Base-by-base conservation (phyloP, 2,888 invertebrate genomes). In the Eupithecia dodoneata region DNA sequence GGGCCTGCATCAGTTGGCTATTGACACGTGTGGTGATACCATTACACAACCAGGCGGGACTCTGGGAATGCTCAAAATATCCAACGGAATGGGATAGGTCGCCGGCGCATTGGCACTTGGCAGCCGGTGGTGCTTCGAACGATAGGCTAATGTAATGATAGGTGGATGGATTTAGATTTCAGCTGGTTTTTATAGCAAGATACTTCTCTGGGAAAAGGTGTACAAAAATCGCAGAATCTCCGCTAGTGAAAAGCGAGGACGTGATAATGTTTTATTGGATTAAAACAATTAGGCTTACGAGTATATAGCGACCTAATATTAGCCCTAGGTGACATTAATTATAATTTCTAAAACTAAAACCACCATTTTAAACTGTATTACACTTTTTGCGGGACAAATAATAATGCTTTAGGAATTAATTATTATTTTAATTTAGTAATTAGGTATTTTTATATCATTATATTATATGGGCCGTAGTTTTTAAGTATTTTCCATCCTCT, bases 21-120 rank as follows among this genome's bases (percentile, higher is more conserved):
- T 47, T 47, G 70, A 70, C 74, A 76, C 59, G 73, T 76, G 74
- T 70, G 75, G 42, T 75, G 73, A 4, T 76, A 18, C 65, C 75
- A 76, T 80, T 80, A 79, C 78, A 80, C 78, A 76, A 78, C 63
- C 74, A 72, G 69, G 84, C 80, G 73, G 74, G 30, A 30, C 30
- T 30, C 30, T 30, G 30, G 69, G 82, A 85, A 86, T 84, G 75
- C 82, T 85, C 80, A 82, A 87, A 87, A 87, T 88, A 86, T 83
- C 76, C 65, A 72, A 73, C 49, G 81, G 82, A 85, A 86, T 81
- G 83, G 80, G 80, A 83, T 81, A 75, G 81, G 79, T 80, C 79
- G 49, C 72, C 73, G 72, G 49, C 76, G 80, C 77, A 81, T 79
- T 72, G 79, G 81, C 84, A 80, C 76, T 80, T 81, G 81, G 75